Evolutionary conservation across 2,797 vertebrate genomes (phyloP).

Genomic region (Microcaecilia unicolor): DNA sequence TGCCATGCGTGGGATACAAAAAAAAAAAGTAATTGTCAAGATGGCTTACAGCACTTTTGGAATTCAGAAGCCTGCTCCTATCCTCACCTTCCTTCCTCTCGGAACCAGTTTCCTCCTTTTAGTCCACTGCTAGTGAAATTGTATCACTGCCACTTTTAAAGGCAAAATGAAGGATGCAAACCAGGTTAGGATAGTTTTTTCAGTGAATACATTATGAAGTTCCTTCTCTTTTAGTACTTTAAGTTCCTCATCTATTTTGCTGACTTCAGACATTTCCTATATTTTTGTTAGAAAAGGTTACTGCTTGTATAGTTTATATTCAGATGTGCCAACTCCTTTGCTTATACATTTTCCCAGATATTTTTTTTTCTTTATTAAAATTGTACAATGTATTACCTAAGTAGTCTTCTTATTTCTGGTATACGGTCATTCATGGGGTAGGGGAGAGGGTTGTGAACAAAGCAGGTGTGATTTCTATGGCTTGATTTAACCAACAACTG

Average conservation of each 20-base stretch:
- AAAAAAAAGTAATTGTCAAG: too few species aligned
- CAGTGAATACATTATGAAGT: constrained; percentile 59
- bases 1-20: too few species aligned
- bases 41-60: too few species aligned
- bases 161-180: constrained; percentile 26
- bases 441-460: too few species aligned
- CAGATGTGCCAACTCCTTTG: constrained; percentile 64
- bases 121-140: constrained; percentile 15
- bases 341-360: constrained; percentile 64
- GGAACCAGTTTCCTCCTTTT: constrained; percentile 19
- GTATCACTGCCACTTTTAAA: constrained; percentile 55
- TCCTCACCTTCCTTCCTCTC: too few species aligned
- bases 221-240: constrained; percentile 69
- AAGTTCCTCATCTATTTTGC: constrained; percentile 44
- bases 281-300: too few species aligned
- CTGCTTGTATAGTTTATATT: constrained; percentile 56
- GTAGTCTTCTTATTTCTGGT: too few species aligned
- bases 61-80: too few species aligned
- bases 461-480: too few species aligned
- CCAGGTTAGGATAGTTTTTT: constrained; percentile 28
- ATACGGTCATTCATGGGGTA: too few species aligned
- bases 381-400: constrained; percentile 58
- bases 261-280: constrained; percentile 62
- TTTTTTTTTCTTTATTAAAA: constrained; percentile 64
- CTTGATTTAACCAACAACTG: too few species aligned